Percentiles rank a stretch among this genome's conserved stretches.
Conservation (phyloP, 2,113 vertebrate species). For the Lepisosteus oculatus region DNA sequence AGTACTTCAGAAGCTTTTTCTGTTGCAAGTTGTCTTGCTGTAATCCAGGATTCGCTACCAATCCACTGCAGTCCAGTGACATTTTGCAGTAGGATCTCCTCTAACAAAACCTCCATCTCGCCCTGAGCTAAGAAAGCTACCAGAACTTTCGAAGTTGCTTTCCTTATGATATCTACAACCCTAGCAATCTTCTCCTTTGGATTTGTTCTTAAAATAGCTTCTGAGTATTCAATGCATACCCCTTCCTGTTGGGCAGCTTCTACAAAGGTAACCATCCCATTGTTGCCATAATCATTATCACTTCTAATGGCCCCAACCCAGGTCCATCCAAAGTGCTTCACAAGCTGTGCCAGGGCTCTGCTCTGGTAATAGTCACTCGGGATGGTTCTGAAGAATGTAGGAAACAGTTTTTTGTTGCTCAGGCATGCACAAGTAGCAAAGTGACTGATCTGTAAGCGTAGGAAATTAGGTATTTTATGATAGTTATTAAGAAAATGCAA, state of each 20-base stretch:
- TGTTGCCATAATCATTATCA: conserved; percentile 67
- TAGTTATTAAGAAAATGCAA: no score
- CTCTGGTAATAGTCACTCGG: conserved; percentile 61
- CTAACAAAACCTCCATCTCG: not conserved
- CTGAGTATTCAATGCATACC: conserved; percentile 15
- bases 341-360: conserved; percentile 51
- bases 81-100: not conserved
- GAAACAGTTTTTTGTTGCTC: conserved; percentile 53
- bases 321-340: conserved; percentile 66
- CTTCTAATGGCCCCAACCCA: conserved; percentile 66
- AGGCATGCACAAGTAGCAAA: conserved; percentile 65
- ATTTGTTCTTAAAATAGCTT: conserved; percentile 9
- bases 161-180: not conserved
- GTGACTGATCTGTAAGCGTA: conserved; percentile 56
- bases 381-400: conserved; percentile 64
- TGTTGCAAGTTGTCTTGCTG: not conserved
- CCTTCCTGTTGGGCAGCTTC: conserved; percentile 6
- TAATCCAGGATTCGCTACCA: conserved; percentile 6
- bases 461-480: not conserved
- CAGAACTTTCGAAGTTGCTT: not conserved
- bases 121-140: conserved; percentile 9
- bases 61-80: conserved; percentile 11
- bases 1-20: not conserved
- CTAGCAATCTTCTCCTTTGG: not conserved
- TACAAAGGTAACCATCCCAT: conserved; percentile 37